Evolutionary conservation across 2,888 invertebrate species (phyloP), one percentile per base, ranked within the genome.

Genomic region (Harpalus rubripes): DNA sequence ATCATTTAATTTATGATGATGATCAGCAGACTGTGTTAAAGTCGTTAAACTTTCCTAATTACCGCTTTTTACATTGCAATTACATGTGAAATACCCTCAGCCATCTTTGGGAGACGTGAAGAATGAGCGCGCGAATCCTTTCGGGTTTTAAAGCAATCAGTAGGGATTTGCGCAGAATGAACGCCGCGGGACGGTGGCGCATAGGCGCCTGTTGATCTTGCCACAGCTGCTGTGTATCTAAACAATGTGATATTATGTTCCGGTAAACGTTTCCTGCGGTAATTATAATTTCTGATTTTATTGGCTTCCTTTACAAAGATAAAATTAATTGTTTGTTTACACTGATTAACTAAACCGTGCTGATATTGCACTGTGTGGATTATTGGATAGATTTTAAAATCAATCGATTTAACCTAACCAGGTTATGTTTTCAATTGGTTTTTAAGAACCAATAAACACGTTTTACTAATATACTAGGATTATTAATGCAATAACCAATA

Each of bases 11-110:
- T 63, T 63, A 63, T 63, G 22, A 63, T 26, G 22, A 12, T 63
- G 63, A 63, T 63, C 63, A 63, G 63, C 26, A 63, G 63, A 63
- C 63, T 63, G 63, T 63, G 22, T n/a, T 63, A 63, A 26, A 63
- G 63, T 63, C 63, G 63, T 63, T 63, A 63, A 63, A 63, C 63
- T 63, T 63, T 63, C 63, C 63, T 63, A 26, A 63, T 63, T 63
- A 63, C 63, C 26, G 63, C 63, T 63, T 63, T 32, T 32, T 63
- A 63, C 63, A 26, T 63, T 63, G 26, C 22, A 63, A 63, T 63
- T 63, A 63, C 63, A 63, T 26, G 63, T 26, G 63, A 18, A 63
- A 26, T 63, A 63, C 26, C 63, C 59, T 16, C 59, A 8, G 59
- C 7, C 63, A 63, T 63, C 63, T 18, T 26, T 26, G 22, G 22